Evolutionary conservation across 2,888 invertebrate genomes (phyloP).

Genomic region (Corythucha ciliata): DNA sequence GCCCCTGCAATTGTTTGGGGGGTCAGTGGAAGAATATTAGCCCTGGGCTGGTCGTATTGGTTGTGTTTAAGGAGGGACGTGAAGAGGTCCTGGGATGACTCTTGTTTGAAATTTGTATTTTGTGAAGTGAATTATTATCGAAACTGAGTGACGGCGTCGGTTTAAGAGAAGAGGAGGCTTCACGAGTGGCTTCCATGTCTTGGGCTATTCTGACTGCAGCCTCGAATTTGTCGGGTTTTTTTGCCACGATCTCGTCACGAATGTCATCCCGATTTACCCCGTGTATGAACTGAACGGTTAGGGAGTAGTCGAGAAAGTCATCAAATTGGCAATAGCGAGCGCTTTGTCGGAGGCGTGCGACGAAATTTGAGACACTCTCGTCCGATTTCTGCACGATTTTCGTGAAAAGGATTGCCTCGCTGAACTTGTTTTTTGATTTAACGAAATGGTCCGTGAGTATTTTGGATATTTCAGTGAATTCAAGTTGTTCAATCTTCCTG

Average conservation of each 20-base stretch:
- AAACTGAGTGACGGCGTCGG: neutral
- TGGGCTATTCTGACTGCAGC: neutral
- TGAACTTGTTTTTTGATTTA: neutral
- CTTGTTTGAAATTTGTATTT: no score
- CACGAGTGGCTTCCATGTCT: constrained; percentile 8
- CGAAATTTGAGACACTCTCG: neutral
- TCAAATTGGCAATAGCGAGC: constrained; percentile 12
- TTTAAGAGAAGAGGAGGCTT: neutral
- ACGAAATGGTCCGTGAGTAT: neutral
- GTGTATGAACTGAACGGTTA: neutral
- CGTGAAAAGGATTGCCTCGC: constrained; percentile 11
- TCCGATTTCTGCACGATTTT: neutral
- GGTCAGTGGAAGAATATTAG: no score
- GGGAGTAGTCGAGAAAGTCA: constrained; percentile 6
- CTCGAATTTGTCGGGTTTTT: neutral
- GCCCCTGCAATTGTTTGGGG: no score
- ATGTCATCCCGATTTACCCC: neutral
- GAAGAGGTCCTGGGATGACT: no score
- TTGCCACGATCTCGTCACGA: constrained; percentile 9
- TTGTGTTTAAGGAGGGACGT: no score
- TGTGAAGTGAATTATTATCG: neutral
- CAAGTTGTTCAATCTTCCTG: neutral
- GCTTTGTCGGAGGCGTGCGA: neutral
- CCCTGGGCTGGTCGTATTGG: no score
- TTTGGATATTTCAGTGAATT: neutral